Base-by-base conservation (phyloP, 2,888 invertebrate genomes). In the Pachydiplax longipennis region DNA sequence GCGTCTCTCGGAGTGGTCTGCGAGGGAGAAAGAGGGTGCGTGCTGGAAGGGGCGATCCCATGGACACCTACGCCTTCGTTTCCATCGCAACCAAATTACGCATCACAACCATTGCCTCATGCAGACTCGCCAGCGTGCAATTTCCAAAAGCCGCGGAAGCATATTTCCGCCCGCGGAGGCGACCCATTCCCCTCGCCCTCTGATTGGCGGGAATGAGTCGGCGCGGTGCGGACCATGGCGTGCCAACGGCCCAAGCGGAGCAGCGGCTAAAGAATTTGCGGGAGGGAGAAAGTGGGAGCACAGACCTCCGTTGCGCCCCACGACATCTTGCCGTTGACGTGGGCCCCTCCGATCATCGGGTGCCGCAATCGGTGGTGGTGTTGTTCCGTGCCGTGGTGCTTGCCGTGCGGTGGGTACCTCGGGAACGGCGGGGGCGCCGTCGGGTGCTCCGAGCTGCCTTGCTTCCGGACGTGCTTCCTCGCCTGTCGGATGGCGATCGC, bases 401-500 rank as follows among this genome's bases (percentile, higher is more conserved):
- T 58, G 87, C 37, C 37, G 37, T 87, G 87, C 61, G 58, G 58
- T n/a, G 87, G 87, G 37, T 31, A 87, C 61, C 87, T 87, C n/a
- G 83, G 83, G 35, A 83, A 83, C 53, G 87, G 87, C 35, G 87
- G 37, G 58, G 83, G 37, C 87, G 65, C 37, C 53, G 82, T 31
- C 37, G 61, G 61, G n/a, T 65, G 61, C 37, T 61, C 61, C 35
- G 58, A 58, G 87, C 87, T 87, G 61, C 53, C 81, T 53, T 91
- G 81, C 73, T 83, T 91, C 82, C 73, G 61, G 82, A 65, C 83
- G 82, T 90, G 90, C 58, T 90, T 90, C 81, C 91, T 83, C 44
- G 91, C 91, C 40, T 81, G 81, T 31, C 91, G 73, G 91, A 91
- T 91, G 91, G 91, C 87, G 31, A 87, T 87, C 87, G 87, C 91